phyloP scores from a whole-genome alignment of 2,797 vertebrate genomes.

The Gorsachius magnificus region DNA sequence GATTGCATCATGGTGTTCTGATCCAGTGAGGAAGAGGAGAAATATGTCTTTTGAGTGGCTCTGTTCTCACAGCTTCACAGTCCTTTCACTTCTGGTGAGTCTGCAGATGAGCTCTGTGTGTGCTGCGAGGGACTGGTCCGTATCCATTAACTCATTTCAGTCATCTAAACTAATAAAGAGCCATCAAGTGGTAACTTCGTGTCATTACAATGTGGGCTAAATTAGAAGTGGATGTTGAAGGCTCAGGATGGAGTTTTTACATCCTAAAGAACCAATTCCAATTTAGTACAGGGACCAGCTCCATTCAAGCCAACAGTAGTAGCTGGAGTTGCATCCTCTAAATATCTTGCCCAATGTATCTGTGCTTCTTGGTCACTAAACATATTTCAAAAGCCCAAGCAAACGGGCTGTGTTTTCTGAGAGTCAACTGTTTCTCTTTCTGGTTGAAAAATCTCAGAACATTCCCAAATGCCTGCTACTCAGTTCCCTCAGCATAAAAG shows the following conservation, averaged over 20 bases:
- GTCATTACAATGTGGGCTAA: not conserved
- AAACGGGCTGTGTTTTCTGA: not conserved
- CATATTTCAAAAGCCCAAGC: not conserved
- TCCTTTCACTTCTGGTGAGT: not conserved
- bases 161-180: conserved; percentile 8
- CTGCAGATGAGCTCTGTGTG: not conserved
- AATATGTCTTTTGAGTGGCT: not conserved
- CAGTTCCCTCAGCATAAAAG: not conserved
- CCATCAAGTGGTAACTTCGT: conserved; percentile 42
- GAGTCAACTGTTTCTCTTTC: not conserved
- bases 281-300: not conserved
- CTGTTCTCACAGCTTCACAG: not conserved
- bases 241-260: not conserved
- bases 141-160: not conserved
- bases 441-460: not conserved
- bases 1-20: not conserved
- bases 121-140: accelerated
- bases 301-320: not conserved
- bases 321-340: not conserved
- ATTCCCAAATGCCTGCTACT: not conserved
- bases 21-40: not conserved
- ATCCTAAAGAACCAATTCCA: not conserved
- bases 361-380: not conserved
- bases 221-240: not conserved
- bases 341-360: not conserved